phyloP scores from a whole-genome alignment of 2,888 invertebrate species.

The Arctia plantaginis region DNA sequence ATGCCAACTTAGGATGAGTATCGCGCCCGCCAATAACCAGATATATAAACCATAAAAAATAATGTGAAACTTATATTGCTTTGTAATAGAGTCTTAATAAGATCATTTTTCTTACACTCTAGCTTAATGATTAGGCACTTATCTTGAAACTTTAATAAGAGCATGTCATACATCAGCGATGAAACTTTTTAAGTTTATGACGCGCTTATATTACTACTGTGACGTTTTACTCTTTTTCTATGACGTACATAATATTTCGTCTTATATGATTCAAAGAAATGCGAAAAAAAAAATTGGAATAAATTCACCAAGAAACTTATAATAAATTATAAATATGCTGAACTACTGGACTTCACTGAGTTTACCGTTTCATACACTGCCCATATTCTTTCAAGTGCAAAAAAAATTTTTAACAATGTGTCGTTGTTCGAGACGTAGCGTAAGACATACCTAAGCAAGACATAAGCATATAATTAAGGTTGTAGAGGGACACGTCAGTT shows the following conservation, averaged over 20 bases:
- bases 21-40: conserved; percentile 27
- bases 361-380: neutral
- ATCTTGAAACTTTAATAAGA: conserved; percentile 69
- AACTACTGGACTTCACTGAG: neutral
- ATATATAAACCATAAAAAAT: neutral
- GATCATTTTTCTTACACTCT: no score
- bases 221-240: conserved; percentile 51
- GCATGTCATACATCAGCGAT: conserved; percentile 59
- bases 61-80: conserved; percentile 14
- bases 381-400: neutral
- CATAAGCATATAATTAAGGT: neutral
- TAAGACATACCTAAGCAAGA: neutral
- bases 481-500: neutral
- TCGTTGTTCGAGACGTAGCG: no score
- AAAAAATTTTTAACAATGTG: neutral
- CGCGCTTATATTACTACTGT: conserved; percentile 64
- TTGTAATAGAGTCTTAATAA: conserved; percentile 35
- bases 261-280: conserved; percentile 20
- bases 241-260: conserved; percentile 32
- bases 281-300: conserved; percentile 5
- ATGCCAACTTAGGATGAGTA: conserved; percentile 72
- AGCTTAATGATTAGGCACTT: no score
- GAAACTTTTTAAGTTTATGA: conserved; percentile 61
- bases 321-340: no score
- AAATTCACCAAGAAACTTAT: no score